Conservation (phyloP, 2,888 invertebrate species). For the Morpho achilles region DNA sequence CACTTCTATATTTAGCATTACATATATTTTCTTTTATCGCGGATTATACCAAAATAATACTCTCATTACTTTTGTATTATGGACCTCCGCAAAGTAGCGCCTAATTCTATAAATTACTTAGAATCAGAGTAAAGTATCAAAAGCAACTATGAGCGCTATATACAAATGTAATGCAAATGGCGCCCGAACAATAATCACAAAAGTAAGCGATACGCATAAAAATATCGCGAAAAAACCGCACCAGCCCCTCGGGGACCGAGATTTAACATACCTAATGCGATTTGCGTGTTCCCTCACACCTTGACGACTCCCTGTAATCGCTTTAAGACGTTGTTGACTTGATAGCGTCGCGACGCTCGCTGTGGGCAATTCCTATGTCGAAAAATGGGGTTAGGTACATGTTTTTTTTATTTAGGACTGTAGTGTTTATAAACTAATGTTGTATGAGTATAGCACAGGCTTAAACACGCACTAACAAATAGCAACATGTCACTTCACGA, state of each 20-base stretch:
- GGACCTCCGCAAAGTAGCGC: too few relatives aligned
- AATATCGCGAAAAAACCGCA: slow-evolving; percentile 58
- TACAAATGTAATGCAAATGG: slow-evolving; percentile 60
- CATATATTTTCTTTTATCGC: too few relatives aligned
- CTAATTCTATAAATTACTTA: too few relatives aligned
- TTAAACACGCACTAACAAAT: too few relatives aligned
- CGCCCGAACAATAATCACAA: slow-evolving; percentile 71
- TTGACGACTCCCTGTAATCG: slow-evolving; percentile 63
- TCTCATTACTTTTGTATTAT: too few relatives aligned
- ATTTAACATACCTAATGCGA: slow-evolving; percentile 78
- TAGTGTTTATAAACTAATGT: too few relatives aligned
- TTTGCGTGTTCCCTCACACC: slow-evolving; percentile 71
- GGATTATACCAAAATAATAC: too few relatives aligned
- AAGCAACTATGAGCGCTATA: slow-evolving; percentile 15
- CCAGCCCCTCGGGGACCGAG: slow-evolving; percentile 50
- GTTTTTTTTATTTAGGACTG: slow-evolving; percentile 15
- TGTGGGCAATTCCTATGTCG: too few relatives aligned
- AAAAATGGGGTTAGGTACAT: too few relatives aligned
- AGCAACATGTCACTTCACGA: too few relatives aligned
- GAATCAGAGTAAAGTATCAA: slow-evolving; percentile 37
- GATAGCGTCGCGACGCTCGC: slow-evolving; percentile 34
- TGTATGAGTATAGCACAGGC: too few relatives aligned
- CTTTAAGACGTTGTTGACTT: slow-evolving; percentile 70
- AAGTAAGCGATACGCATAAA: slow-evolving; percentile 78
- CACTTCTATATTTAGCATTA: too few relatives aligned